Evolutionary conservation across 2,113 vertebrate species (phyloP).

Genomic region (Pygoscelis adeliae): DNA sequence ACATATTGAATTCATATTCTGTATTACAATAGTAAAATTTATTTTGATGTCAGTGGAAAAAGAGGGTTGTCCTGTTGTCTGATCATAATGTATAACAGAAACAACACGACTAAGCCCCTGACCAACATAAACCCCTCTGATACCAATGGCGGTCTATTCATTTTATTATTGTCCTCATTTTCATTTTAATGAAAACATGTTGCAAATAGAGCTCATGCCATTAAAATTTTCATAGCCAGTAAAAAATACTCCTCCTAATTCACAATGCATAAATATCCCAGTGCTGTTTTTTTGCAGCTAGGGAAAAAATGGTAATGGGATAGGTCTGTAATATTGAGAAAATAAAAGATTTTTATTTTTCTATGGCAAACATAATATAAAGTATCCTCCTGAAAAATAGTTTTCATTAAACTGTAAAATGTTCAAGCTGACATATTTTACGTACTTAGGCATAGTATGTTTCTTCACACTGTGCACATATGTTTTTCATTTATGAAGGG

Average conservation of each 20-base stretch:
- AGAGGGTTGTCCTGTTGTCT: not conserved
- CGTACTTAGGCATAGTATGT: not conserved
- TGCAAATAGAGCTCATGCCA: not conserved
- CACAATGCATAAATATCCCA: not conserved
- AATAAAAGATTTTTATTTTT: not conserved
- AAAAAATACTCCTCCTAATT: not conserved
- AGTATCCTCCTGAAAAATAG: not conserved
- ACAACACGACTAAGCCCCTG: not conserved
- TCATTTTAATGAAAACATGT: not conserved
- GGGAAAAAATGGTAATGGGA: not conserved
- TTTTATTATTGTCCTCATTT: not conserved
- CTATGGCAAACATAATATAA: not conserved
- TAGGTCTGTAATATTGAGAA: not conserved
- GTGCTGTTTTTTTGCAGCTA: not conserved
- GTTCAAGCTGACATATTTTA: constrained; percentile 11
- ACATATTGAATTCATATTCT: not conserved
- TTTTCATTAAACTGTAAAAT: not conserved
- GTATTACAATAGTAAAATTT: not conserved
- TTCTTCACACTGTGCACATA: not conserved
- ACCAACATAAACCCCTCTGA: not conserved
- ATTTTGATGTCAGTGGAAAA: not conserved
- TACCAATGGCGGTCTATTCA: not conserved
- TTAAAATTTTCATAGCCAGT: not conserved
- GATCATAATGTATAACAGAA: not conserved
- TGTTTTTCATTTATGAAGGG: constrained; percentile 30